Percentiles rank a stretch among this genome's conserved stretches.
phyloP scores from a whole-genome alignment of 2,113 vertebrate genomes.

The Ptilonorhynchus violaceus region DNA sequence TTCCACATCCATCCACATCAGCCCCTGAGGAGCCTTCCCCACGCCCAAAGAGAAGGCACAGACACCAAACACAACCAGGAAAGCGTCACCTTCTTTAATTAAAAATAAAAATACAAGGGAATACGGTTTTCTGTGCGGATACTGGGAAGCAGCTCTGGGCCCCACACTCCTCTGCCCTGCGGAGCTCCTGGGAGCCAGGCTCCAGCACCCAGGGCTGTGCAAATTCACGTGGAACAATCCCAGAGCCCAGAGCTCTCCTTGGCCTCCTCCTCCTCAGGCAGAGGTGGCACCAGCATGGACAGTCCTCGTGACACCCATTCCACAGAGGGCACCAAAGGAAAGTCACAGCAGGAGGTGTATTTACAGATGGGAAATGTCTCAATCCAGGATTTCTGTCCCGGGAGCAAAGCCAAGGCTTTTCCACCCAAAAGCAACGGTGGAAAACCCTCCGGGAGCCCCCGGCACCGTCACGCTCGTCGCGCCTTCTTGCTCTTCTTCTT shows the following conservation, averaged over 20 bases:
- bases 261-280: neutral
- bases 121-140: rapidly evolving
- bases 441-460: neutral
- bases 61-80: rapidly evolving
- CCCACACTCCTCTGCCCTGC: rapidly evolving
- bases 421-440: rapidly evolving
- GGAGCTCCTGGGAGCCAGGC: neutral
- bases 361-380: neutral
- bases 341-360: neutral
- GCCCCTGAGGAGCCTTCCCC: neutral
- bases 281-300: neutral
- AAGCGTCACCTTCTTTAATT: neutral
- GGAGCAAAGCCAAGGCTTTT: neutral
- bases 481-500: conserved; percentile 83
- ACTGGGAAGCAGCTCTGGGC: rapidly evolving
- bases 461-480: neutral
- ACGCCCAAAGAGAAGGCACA: neutral
- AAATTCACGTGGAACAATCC: neutral
- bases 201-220: neutral
- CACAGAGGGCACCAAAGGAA: rapidly evolving
- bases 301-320: rapidly evolving
- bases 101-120: neutral
- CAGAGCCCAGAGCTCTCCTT: neutral
- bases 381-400: neutral
- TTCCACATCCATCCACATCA: neutral